Base-by-base conservation (phyloP, 2,888 invertebrate genomes). In the Protophormia terraenovae region DNA sequence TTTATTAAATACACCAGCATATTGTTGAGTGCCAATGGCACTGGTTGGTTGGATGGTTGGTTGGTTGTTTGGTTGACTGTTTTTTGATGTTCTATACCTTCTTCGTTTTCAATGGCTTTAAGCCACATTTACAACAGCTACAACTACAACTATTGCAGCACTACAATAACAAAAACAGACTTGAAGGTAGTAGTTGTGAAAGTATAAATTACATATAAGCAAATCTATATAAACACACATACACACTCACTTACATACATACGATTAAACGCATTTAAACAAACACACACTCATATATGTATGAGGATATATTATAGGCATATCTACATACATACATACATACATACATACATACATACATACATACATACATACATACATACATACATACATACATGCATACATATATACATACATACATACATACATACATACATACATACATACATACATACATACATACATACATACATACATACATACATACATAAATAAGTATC, bases 21-120 rank as follows among this genome's bases (percentile, higher is more conserved):
- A 82, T 82, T 78, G 82, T 71, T 85, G 81, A 78, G 50, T 75
- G 85, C 85, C 85, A 85, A 75, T 71, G 82, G 85, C 85, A 82
- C 64, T 67, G 55, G 75, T 35, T 38, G 50, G 45, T 32, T 47
- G 41, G 24, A 27, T 19, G 50, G 64, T 55, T 38, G 64, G 16
- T 24, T 47, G 29, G 27, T 19, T 67, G 47, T 16, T 14, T 38
- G 58, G n/a, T 10, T 29, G 29, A 0, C 5, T 64, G 75, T 5
- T 16, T 58, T 45, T 66, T 76, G 81, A 72, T 81, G 71, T 81
- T 84, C 66, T 27, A 60, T 71, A 22, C 62, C 60, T 69, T 14
- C 29, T 16, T 16, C 35, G n/a, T n/a, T n/a, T n/a, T n/a, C n/a
- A n/a, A 50, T 73, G 84, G 77, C 84, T 78, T 84, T 60, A 67